Conservation (phyloP, 2,113 vertebrate genomes). For the Odontesthes bonariensis region DNA sequence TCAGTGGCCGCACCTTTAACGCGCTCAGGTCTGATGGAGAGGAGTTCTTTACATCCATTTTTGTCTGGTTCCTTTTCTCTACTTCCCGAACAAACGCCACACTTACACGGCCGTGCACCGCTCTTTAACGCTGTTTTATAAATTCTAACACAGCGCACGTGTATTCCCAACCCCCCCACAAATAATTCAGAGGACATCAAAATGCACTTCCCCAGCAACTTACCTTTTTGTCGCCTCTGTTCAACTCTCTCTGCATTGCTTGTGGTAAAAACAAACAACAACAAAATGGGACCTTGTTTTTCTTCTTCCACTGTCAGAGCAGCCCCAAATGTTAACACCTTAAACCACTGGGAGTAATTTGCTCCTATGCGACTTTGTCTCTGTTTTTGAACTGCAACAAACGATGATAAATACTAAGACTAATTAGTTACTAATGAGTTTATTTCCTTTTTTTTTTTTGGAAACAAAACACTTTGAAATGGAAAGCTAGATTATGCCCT, state of each 20-base stretch:
- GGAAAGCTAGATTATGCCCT: not conserved
- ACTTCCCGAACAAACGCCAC: no score
- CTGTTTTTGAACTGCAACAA: not conserved
- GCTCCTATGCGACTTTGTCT: no score
- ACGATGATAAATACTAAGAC: not conserved
- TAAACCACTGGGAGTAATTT: no score
- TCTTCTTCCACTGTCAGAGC: constrained; percentile 4
- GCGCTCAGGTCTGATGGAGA: not conserved
- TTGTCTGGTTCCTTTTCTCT: not conserved
- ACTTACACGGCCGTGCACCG: no score
- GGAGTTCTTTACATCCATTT: not conserved
- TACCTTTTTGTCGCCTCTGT: not conserved
- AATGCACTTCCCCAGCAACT: constrained; percentile 4
- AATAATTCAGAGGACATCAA: not conserved
- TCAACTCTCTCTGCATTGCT: not conserved
- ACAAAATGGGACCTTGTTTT: not conserved
- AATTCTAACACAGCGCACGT: no score
- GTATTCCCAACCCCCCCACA: no score
- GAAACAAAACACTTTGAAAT: constrained; percentile 7
- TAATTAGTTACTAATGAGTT: not conserved
- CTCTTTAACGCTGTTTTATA: no score
- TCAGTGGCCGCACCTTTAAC: not conserved
- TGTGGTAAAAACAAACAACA: not conserved
- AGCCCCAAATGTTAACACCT: not conserved
- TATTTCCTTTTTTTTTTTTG: not conserved